Conservation (phyloP, 2,113 vertebrate genomes). For the Petrocephalus zakoni region DNA sequence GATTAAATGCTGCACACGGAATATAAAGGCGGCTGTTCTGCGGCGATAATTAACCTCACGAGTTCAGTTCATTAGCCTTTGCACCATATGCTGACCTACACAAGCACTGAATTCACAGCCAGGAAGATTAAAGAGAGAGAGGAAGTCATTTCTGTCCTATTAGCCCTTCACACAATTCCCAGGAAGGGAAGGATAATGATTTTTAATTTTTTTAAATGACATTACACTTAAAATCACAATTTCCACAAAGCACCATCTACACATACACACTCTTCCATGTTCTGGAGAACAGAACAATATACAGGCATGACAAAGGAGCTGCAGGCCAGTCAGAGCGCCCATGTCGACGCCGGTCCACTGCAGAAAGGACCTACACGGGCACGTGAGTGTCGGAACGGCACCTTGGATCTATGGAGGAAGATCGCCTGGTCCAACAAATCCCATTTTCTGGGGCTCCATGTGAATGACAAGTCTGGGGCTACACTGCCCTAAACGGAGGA, state of each 20-base stretch:
- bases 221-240: neutral
- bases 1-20: neutral
- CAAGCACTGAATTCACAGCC: neutral
- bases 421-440: neutral
- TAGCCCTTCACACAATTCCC: neutral
- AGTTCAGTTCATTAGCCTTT: neutral
- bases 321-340: neutral
- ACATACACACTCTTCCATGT: neutral
- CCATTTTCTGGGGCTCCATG: neutral
- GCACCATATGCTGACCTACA: neutral
- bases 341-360: neutral
- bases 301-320: neutral
- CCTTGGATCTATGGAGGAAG: neutral
- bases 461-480: neutral
- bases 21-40: neutral
- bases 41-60: neutral
- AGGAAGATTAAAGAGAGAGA: neutral
- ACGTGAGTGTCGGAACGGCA: neutral
- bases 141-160: neutral
- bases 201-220: neutral
- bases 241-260: neutral
- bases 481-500: neutral
- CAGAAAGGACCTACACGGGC: neutral
- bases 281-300: neutral
- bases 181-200: neutral